Base-by-base conservation (phyloP, 2,888 invertebrate species). In the Drosophila rubida region DNA sequence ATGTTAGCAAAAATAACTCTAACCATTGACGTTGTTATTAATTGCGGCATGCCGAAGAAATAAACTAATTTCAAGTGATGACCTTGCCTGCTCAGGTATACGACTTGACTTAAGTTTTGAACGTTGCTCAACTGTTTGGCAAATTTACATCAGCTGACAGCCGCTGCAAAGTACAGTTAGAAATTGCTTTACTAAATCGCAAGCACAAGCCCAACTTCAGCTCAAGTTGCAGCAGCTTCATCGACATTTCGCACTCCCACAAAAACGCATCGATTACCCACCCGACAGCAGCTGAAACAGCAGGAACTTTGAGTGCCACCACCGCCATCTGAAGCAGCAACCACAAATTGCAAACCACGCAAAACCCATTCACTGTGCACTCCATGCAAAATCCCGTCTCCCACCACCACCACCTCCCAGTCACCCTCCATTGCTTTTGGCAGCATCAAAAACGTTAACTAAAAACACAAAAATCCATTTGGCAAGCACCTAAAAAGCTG, bases 291-390 rank as follows among this genome's bases (percentile, higher is more conserved):
- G 35, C 27, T 42, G 23, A 9, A 14, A 49, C 42, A 37, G 22
- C 3, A 22, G 45, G 14, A 41, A 22, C 50, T 25, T 45, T 45
- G 45, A 46, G 54, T 48, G 44, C 25, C 35, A 11, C 25, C 25
- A 42, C 16, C 41, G 11, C 4, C 16, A 46, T 32, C 42, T n/a
- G 16, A 53, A 55, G 35, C 27, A 39, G 48, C 69, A 57, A 57
- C 80, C 72, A 61, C 78, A 80, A 83, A 80, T 63, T 65, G 74
- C 80, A 69, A 68, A 11, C 71, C 67, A 65, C 44, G 55, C 42
- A 69, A 76, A 73, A 48, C 48, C 61, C 75, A 75, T 80, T 77
- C 59, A 66, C 58, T 67, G 70, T 62, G 69, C 48, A 51, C 54
- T 30, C 5, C n/a, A 41, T 27, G n/a, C 48, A 11, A 25, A 19